Evolutionary conservation across 1,140 invertebrate species (phyloP), one percentile per base, ranked within the genome.

Genomic region (Aradophagus sp.): DNA sequence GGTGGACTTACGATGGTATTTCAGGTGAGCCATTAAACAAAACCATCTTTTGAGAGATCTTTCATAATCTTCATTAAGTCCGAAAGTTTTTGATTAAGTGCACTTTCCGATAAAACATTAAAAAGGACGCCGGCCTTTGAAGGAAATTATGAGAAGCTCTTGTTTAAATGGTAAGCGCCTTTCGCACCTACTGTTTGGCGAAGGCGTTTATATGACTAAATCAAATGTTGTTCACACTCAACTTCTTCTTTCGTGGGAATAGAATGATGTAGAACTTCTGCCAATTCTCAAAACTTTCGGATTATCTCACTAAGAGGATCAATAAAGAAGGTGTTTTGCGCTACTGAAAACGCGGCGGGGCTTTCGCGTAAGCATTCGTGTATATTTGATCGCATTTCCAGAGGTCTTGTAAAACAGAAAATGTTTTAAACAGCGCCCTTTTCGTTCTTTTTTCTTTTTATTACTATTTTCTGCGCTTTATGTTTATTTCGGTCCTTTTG

Each of bases 1-100:
- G 89, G 89, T 90, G 89, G 89, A 90, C 89, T 1, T 90, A 90
- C 77, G 89, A 90, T 66, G 89, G 89, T 15, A 90, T 90, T 79
- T 90, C 89, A 74, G 89, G 89, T 90, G 77, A 86, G 58, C n/a
- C n/a, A n/a, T 47, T 52, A 53, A 36, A 38, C 53, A 17, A 67
- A 59, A 59, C 14, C 5, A 16, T 34, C 31, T 2, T 23, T 4
- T 7, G 8, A 35, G 29, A 44, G 44, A 52, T 44, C 36, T 11
- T 50, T 44, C 27, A 45, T 48, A 59, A 39, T 53, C 27, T 55
- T 45, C 23, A 36, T 69, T 29, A 56, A 56, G 23, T 56, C 20
- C 5, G 2, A 62, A 69, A 62, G 56, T 68, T 69, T 69, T 36
- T 61, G 56, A 69, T 61, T 56, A 69, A 69, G 35, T 44, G 36